A percentile compares a stretch with the other conserved stretches of the same genome.
phyloP scores from a whole-genome alignment of 2,888 invertebrate species.

The Lamellibrachia columna region DNA sequence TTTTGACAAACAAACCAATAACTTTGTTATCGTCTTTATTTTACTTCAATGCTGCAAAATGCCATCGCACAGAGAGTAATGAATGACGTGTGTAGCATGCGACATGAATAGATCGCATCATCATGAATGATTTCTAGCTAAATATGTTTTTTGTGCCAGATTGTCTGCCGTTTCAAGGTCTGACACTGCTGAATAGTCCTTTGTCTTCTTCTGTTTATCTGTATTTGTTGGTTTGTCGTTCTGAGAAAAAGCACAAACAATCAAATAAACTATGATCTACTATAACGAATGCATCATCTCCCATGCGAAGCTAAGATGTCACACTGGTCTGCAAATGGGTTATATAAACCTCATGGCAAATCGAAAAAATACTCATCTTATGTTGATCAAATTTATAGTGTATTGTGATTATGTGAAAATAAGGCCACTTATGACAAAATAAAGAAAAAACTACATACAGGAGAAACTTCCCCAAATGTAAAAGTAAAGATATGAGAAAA shows the following conservation, averaged over 20 bases:
- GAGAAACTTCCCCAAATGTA: too few species aligned
- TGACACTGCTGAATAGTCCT: background rate
- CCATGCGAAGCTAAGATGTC: too few species aligned
- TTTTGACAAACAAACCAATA: background rate
- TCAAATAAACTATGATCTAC: too few species aligned
- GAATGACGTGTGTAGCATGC: background rate
- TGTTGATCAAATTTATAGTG: too few species aligned
- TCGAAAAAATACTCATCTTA: too few species aligned
- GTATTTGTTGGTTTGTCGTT: background rate
- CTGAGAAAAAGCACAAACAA: background rate
- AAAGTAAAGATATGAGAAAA: too few species aligned
- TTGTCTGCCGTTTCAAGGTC: background rate
- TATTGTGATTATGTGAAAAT: too few species aligned
- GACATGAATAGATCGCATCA: background rate
- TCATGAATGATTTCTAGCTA: background rate
- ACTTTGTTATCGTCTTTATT: background rate
- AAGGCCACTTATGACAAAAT: too few species aligned
- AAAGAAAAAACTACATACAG: too few species aligned
- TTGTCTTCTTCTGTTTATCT: background rate
- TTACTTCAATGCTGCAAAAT: background rate
- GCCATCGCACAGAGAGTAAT: background rate
- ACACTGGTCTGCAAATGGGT: too few species aligned
- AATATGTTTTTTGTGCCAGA: background rate
- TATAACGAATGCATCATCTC: too few species aligned
- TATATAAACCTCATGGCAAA: too few species aligned